phyloP scores from a whole-genome alignment of 2,113 vertebrate genomes.

The Perognathus longimembris region DNA sequence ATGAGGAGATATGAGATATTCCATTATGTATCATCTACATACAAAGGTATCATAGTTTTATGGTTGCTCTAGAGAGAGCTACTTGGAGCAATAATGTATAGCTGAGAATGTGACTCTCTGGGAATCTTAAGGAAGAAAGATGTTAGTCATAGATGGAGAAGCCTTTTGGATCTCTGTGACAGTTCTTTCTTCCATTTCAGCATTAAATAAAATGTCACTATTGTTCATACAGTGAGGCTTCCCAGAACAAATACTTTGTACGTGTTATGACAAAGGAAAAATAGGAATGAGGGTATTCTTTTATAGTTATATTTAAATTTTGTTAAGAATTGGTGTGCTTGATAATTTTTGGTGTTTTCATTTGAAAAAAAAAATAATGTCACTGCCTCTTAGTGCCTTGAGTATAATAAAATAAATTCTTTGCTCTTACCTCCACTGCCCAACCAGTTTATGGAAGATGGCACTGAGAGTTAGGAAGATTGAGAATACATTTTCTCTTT shows the following conservation, averaged over 20 bases:
- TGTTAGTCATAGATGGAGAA: not conserved
- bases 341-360: not conserved
- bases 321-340: conserved; percentile 19
- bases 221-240: not conserved
- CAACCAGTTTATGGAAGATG: not conserved
- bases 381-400: not conserved
- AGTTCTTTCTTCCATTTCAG: not conserved
- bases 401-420: conserved; percentile 2
- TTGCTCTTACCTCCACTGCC: not conserved
- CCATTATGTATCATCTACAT: not conserved
- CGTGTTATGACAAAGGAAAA: not conserved
- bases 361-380: not conserved
- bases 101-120: not conserved
- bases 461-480: not conserved
- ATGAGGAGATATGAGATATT: not conserved
- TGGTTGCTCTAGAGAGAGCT: not conserved
- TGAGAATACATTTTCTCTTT: not conserved
- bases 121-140: not conserved
- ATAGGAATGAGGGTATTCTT: not conserved
- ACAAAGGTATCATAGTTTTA: not conserved
- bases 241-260: not conserved
- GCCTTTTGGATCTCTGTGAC: not conserved
- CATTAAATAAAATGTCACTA: not conserved
- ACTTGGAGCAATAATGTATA: not conserved
- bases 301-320: not conserved